Evolutionary conservation across 2,797 vertebrate genomes (phyloP), one percentile per base, ranked within the genome.

Genomic region (Uromys caudimaculatus): DNA sequence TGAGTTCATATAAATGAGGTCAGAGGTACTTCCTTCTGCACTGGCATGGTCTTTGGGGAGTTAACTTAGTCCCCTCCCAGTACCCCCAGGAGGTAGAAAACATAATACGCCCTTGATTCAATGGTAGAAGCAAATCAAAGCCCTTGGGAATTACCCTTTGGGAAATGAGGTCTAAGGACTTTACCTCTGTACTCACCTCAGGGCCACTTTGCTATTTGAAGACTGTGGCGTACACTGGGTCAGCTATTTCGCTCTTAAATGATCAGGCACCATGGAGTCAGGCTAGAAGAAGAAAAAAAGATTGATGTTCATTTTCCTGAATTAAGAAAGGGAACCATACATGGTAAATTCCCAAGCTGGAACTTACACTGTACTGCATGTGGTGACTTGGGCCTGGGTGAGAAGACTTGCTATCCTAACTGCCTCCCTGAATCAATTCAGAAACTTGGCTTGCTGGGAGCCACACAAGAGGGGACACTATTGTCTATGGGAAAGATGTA

Each of bases 1-100:
- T 93, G 95, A 96, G 79, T 88, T 91, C 79, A 8, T 50, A 78
- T 78, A 77, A 96, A 91, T 90, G 96, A 95, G 95, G 96, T 95
- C 92, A 93, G 83, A 96, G 92, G 91, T 44, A 79, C 81, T 77
- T 91, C 64, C 85, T 67, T 27, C 2, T 17, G 71, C 16, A 14
- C 35, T 75, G 38, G 24, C 50, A 21, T 62, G 52, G 44, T 78
- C 95, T 96, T 86, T 62, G 73, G 24, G 14, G 50, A 79, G n/a
- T 76, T 56, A 50, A 29, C 4, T 84, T 82, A 88, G 83, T 41
- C 73, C 54, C 83, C 7, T 21, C 19, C 29, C 21, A 54, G 41
- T 8, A 75, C 21, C 50, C 87, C 27, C 9, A 87, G 73, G 47
- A 77, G 86, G 13, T 95, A 32, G 84, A 92, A 95, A 95, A 32